Base-by-base conservation (phyloP, 2,888 invertebrate species). In the Euplagia quadripunctaria region DNA sequence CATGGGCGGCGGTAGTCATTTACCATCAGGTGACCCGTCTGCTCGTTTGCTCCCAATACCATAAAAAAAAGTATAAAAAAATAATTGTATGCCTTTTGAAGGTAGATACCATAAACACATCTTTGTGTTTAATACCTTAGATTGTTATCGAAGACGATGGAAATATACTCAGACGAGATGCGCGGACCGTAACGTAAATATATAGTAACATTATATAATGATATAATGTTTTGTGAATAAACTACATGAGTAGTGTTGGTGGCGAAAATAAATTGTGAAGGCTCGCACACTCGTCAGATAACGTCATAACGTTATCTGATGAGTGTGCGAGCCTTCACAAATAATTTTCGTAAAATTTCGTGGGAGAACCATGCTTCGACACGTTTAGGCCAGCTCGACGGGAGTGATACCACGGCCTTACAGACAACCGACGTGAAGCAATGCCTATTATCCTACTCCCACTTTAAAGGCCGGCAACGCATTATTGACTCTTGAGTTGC, bases 111-210 rank as follows among this genome's bases (percentile, higher is more conserved):
- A 14, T 61, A 9, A 46, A 69, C 68, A 6, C 14, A 11, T 31
- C 68, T 69, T 68, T 61, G 43, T 12, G n/a, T 12, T 43, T 14
- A 69, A 58, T 55, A 31, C 20, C n/a, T 20, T 46, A 61, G 46
- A 69, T 61, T 11, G 17, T 69, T 69, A 46, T 61, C 20, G 52
- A 61, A 46, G 9, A 4, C 16, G 9, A 55, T 46, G 46, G 58
- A 61, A 69, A 61, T 6, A 6, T 61, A 61, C 68, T 4, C 6
- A 31, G 55, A 42, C 9, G 16, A 49, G 11, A 31, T 46, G 17
- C 61, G 43, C 3, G 1, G 16, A 69, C 46, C 31, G 61, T 69
- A 52, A 31, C 31, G 17, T 31, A 69, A 46, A 61, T 5, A 46
- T 1, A 8, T 20, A 31, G 16, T 58, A 16, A 68, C 6, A 43